These are phyloP conservation scores for Trisateles emortualis DNA, from an alignment of 2,888 invertebrate genomes.

Conservation along the genomic window DNA sequence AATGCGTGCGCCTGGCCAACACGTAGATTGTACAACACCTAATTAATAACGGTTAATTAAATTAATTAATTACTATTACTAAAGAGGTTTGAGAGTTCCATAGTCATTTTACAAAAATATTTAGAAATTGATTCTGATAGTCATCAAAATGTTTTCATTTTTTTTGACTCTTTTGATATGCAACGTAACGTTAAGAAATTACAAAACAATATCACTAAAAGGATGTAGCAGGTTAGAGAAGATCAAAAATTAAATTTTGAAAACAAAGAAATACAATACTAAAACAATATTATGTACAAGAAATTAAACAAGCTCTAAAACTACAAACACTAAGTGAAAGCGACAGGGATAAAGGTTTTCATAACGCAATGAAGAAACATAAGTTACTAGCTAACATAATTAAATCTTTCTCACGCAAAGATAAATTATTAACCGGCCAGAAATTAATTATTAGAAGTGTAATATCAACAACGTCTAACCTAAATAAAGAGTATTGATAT, in stretches of 20 bases:
- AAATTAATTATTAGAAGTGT: slow-evolving; percentile 6
- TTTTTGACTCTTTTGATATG: too few species aligned
- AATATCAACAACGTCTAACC: slow-evolving; percentile 20
- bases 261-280: too few species aligned
- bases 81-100: too few species aligned
- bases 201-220: too few species aligned
- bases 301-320: neutral
- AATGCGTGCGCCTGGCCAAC: slow-evolving; percentile 58
- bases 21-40: slow-evolving; percentile 48
- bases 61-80: neutral
- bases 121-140: too few species aligned
- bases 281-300: neutral
- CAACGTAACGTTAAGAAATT: too few species aligned
- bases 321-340: neutral
- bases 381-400: slow-evolving; percentile 7
- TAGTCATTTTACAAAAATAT: too few species aligned
- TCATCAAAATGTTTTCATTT: too few species aligned
- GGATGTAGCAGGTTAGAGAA: neutral
- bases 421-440: slow-evolving; percentile 9
- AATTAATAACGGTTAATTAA: slow-evolving; percentile 39
- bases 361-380: slow-evolving; percentile 6
- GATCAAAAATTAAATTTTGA: too few species aligned
- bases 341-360: neutral
- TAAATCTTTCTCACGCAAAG: slow-evolving; percentile 7
- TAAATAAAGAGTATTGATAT: slow-evolving; percentile 22